phyloP scores from a whole-genome alignment of 2,113 vertebrate genomes.

The human (Homo sapiens) region GRCh38 chr7:50293001-50293500 shows the following conservation, averaged over 20 bases:
- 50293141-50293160: background rate
- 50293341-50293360: background rate
- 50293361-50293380: background rate
- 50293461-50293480: background rate
- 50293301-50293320: background rate
- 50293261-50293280: background rate
- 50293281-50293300: background rate
- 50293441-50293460: background rate
- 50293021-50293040: background rate
- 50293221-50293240: background rate
- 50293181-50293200: background rate
- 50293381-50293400: background rate
- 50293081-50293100: background rate
- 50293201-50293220: background rate
- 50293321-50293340: background rate
- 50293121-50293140: background rate
- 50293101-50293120: background rate
- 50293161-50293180: background rate
- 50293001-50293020: background rate
- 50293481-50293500: background rate
- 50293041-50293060: background rate
- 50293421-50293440: background rate
- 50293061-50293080: background rate
- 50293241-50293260: background rate
- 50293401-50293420: background rate